Conservation (phyloP, 2,113 vertebrate genomes). For the Scortum barcoo region DNA sequence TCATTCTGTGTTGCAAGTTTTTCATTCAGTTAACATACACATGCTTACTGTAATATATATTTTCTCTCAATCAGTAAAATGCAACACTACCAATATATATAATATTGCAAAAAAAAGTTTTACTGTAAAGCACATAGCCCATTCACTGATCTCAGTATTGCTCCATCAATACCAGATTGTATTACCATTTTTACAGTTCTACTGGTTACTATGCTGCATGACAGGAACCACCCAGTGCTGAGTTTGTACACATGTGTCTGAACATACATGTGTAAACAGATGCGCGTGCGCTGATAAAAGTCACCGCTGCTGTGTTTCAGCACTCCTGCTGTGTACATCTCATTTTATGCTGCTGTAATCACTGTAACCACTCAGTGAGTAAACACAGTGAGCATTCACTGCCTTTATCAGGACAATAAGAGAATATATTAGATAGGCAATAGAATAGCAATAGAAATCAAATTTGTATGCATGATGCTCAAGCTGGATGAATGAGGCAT, state of each 20-base stretch:
- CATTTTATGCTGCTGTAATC: constrained; percentile 25
- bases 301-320: not conserved
- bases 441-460: constrained; percentile 25
- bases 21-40: not conserved
- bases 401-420: constrained; percentile 9
- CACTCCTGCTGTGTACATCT: constrained; percentile 6
- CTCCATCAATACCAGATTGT: not conserved
- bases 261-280: constrained; percentile 12
- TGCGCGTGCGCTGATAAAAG: constrained; percentile 13
- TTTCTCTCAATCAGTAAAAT: not conserved
- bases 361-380: constrained; percentile 6
- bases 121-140: not conserved
- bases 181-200: not conserved
- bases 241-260: not conserved
- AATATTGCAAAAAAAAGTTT: not conserved
- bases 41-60: not conserved
- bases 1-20: not conserved
- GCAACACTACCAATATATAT: not conserved
- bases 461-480: constrained; percentile 13
- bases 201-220: not conserved
- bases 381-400: not conserved
- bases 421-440: constrained; percentile 23
- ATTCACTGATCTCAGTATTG: not conserved
- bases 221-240: not conserved
- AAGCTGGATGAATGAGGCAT: constrained; percentile 3